Percentiles rank a stretch among this genome's conserved stretches.
Conservation (phyloP, 1,140 invertebrate genomes). For the Caenorhabditis brenneri region DNA sequence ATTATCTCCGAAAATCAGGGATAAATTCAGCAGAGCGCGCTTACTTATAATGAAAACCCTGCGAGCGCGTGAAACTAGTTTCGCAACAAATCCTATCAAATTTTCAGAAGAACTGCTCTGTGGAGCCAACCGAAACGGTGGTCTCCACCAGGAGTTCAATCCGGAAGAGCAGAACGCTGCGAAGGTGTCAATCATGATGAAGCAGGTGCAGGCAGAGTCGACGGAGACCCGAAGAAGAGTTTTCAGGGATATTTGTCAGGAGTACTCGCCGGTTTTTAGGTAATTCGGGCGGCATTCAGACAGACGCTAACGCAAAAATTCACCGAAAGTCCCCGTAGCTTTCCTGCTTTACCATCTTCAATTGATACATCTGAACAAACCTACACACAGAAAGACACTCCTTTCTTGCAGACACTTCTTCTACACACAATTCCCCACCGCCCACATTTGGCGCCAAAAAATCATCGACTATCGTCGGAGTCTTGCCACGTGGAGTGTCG, state of each 20-base stretch:
- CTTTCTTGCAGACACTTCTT: conserved; percentile 84
- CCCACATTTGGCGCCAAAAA: conserved; percentile 85
- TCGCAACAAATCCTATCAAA: too few species aligned
- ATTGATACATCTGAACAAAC: too few species aligned
- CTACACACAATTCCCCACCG: conserved; percentile 82
- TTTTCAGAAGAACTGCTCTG: conserved; percentile 75
- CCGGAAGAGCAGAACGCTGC: conserved; percentile 71
- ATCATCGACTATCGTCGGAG: conserved; percentile 81
- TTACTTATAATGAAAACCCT: too few species aligned
- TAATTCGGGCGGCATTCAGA: too few species aligned
- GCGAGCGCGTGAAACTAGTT: too few species aligned
- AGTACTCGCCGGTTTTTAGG: conserved; percentile 83
- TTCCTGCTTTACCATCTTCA: too few species aligned
- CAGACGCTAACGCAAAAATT: too few species aligned
- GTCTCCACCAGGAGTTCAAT: conserved; percentile 81
- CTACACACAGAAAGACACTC: too few species aligned
- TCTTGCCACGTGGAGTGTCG: conserved; percentile 74
- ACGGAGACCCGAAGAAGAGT: conserved; percentile 55
- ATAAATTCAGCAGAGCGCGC: too few species aligned
- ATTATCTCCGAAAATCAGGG: too few species aligned
- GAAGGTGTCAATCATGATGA: background rate
- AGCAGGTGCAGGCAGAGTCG: conserved; percentile 25
- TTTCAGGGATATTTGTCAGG: conserved; percentile 78
- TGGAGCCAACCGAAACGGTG: conserved; percentile 72
- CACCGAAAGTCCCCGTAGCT: too few species aligned